Percentiles rank a stretch among this genome's conserved stretches.
phyloP scores from a whole-genome alignment of 2,888 invertebrate species.

The Andrena fulva region DNA sequence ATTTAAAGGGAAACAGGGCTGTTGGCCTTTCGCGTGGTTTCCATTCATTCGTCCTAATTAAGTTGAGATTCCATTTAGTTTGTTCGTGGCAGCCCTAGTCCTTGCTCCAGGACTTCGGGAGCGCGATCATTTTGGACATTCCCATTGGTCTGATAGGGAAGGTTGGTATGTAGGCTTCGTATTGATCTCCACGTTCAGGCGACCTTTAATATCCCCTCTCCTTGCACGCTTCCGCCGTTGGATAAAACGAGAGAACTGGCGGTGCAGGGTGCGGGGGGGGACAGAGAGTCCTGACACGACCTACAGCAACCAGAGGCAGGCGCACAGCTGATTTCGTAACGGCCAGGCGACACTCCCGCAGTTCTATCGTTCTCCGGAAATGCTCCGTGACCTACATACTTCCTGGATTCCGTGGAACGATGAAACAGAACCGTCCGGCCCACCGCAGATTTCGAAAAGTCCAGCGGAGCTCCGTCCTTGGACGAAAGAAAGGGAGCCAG shows the following conservation, averaged over 20 bases:
- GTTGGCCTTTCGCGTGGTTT: not conserved
- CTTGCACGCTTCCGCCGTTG: constrained; percentile 26
- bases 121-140: constrained; percentile 57
- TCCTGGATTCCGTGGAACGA: constrained; percentile 41
- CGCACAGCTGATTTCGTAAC: constrained; percentile 80
- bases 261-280: constrained; percentile 39
- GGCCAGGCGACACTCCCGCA: constrained; percentile 61
- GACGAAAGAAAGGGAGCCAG: not conserved
- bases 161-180: constrained; percentile 76
- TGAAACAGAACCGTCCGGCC: constrained; percentile 34
- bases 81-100: not conserved
- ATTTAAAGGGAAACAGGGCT: not conserved
- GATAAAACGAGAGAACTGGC: constrained; percentile 39
- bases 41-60: not conserved
- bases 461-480: not conserved
- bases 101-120: not conserved
- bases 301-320: constrained; percentile 78
- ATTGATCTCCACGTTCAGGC: constrained; percentile 77
- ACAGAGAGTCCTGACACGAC: constrained; percentile 72
- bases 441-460: constrained; percentile 8
- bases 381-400: constrained; percentile 65
- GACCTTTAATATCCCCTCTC: constrained; percentile 78
- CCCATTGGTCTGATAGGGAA: constrained; percentile 71
- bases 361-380: constrained; percentile 71
- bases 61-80: not conserved